Percentiles rank a stretch among this genome's conserved stretches.
Evolutionary conservation across 2,888 invertebrate genomes (phyloP).

Genomic region (Eupeodes latifasciatus): DNA sequence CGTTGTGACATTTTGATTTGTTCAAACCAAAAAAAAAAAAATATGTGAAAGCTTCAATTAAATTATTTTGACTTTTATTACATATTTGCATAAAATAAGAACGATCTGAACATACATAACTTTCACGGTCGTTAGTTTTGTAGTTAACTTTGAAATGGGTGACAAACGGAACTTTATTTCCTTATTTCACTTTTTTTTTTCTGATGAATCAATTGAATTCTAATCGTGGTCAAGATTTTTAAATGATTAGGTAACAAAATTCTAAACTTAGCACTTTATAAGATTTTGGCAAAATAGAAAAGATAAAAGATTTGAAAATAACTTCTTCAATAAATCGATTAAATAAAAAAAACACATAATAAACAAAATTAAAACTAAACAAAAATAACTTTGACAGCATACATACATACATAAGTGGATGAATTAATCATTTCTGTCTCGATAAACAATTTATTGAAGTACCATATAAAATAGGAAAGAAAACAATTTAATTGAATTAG

Average conservation of each 20-base stretch:
- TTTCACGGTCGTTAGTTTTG: background rate
- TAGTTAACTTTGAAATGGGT: background rate
- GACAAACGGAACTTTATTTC: background rate
- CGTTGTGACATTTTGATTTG: slow-evolving; percentile 40
- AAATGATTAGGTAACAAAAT: background rate
- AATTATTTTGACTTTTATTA: slow-evolving; percentile 6
- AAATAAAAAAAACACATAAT: background rate
- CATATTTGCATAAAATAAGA: background rate
- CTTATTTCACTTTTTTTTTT: background rate
- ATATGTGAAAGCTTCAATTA: slow-evolving; percentile 22
- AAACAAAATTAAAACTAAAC: background rate
- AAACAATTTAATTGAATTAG: background rate
- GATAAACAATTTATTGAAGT: slow-evolving; percentile 10
- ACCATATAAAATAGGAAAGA: background rate
- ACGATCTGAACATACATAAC: background rate
- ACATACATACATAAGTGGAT: slow-evolving; percentile 61
- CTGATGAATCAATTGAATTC: background rate
- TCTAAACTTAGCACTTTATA: background rate
- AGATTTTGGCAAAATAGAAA: background rate
- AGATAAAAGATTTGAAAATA: background rate
- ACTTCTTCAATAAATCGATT: slow-evolving; percentile 8
- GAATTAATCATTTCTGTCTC: slow-evolving; percentile 19
- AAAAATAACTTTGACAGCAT: slow-evolving; percentile 45
- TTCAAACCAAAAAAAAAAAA: background rate
- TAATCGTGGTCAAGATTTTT: background rate